Evolutionary conservation across 1,140 invertebrate genomes (phyloP).

Genomic region (Drosophila santomea): DNA sequence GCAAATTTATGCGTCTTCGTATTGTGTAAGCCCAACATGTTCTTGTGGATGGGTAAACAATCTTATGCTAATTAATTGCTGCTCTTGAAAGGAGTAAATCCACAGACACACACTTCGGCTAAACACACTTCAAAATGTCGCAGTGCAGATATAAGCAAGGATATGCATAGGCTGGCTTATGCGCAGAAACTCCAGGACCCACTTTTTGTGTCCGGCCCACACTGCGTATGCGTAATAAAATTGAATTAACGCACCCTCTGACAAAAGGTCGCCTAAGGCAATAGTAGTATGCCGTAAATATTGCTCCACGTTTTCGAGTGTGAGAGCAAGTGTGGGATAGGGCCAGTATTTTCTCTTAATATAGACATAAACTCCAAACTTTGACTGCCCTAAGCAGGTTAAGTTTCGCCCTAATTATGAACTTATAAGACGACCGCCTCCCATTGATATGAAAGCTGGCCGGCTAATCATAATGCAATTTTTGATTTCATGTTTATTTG

Average conservation of each 20-base stretch:
- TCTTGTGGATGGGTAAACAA: constrained; percentile 21
- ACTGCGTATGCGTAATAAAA: constrained; percentile 76
- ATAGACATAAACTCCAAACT: constrained; percentile 63
- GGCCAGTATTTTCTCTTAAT: constrained; percentile 60
- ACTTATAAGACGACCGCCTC: constrained; percentile 6
- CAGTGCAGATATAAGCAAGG: constrained; percentile 59
- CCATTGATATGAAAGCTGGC: background rate
- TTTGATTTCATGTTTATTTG: constrained; percentile 16
- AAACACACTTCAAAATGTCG: constrained; percentile 53
- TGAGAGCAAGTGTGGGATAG: background rate
- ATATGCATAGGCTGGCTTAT: constrained; percentile 4
- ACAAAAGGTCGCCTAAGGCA: constrained; percentile 50
- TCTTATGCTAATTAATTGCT: constrained; percentile 36
- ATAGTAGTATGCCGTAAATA: constrained; percentile 36
- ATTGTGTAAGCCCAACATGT: background rate
- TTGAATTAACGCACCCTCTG: constrained; percentile 69
- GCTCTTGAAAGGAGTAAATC: constrained; percentile 10
- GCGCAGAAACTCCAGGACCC: constrained; percentile 3
- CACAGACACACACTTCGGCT: constrained; percentile 10
- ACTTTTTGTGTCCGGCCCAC: constrained; percentile 41
- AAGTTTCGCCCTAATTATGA: constrained; percentile 63
- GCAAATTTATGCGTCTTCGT: background rate
- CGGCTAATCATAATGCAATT: constrained; percentile 13
- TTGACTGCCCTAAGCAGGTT: constrained; percentile 28
- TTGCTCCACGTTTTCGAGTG: constrained; percentile 15